Evolutionary conservation across 2,113 vertebrate genomes (phyloP).

Genomic region (Hippocampus comes): DNA sequence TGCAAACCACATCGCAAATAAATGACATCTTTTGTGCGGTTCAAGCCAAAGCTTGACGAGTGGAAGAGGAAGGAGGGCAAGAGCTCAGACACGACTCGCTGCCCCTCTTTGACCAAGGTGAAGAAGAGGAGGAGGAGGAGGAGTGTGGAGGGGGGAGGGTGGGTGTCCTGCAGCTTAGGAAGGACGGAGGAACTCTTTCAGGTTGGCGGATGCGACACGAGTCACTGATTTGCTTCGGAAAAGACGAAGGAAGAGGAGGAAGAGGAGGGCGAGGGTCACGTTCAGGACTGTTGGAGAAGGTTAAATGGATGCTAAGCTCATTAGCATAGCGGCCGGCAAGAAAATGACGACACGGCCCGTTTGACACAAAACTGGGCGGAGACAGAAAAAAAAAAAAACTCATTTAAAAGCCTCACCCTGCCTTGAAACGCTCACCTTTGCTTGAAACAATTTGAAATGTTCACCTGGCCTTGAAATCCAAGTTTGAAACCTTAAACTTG

Average conservation of each 20-base stretch:
- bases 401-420: too few relatives aligned
- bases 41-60: not conserved
- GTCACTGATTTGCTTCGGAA: constrained; percentile 45
- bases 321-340: not conserved
- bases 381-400: too few relatives aligned
- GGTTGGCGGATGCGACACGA: constrained; percentile 38
- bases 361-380: too few relatives aligned
- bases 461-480: too few relatives aligned
- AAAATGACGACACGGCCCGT: not conserved
- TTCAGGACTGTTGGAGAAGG: constrained; percentile 57
- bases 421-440: too few relatives aligned
- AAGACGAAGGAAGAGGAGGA: not conserved
- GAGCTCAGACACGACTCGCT: constrained; percentile 59
- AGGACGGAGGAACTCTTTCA: constrained; percentile 24
- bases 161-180: constrained; percentile 8
- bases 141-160: constrained; percentile 20
- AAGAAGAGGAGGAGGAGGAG: constrained; percentile 37
- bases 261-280: constrained; percentile 38
- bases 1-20: not conserved
- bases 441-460: too few relatives aligned
- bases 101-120: constrained; percentile 45
- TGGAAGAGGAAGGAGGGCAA: constrained; percentile 41
- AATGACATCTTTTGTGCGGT: not conserved
- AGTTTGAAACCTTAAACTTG: too few relatives aligned
- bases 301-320: constrained; percentile 21